Evolutionary conservation across 2,888 invertebrate genomes (phyloP), one percentile per base, ranked within the genome.

Genomic region (Polyommatus iphigenia): DNA sequence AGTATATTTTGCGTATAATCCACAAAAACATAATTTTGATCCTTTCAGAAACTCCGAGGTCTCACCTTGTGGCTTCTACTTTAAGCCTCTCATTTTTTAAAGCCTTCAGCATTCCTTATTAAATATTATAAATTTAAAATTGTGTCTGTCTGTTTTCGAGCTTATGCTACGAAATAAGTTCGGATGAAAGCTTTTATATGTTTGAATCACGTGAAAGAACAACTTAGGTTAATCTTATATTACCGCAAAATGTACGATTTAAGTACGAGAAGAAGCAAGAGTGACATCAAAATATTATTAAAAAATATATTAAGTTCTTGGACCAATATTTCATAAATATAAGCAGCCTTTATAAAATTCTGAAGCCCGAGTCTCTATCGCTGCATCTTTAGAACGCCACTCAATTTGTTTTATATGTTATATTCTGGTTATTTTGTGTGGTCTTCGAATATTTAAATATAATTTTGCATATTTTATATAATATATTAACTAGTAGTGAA

Each of bases 371-470:
- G 36, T 46, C 20, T 72, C 72, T 41, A 41, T 72, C 8, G 36
- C 20, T 41, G 72, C 36, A 36, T 32, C 8, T 46, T 46, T 41
- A 72, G 20, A 72, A n/a, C 72, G 13, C n/a, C 46, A 46, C 41
- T 72, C 72, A 72, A 72, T 72, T 72, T 72, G 20, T 72, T 41
- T 72, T 32, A 46, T 72, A n/a, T n/a, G 13, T 72, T 46, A 46
- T 72, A n/a, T 72, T 46, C 20, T 41, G 36, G 7, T 7, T 7
- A 36, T 7, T 7, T 7, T 36, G 7, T 36, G 36, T 6, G 10
- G 36, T n/a, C n/a, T 41, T 46, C 20, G 13, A 72, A 72, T 8
- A 41, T 4, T n/a, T n/a, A 41, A 18, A 72, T 72, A 41, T 6
- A 72, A 72, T 72, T 72, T 41, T 32, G 32, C 32, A 13, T 24